phyloP scores from a whole-genome alignment of 2,797 vertebrate genomes.

The Anas flavirostris region DNA sequence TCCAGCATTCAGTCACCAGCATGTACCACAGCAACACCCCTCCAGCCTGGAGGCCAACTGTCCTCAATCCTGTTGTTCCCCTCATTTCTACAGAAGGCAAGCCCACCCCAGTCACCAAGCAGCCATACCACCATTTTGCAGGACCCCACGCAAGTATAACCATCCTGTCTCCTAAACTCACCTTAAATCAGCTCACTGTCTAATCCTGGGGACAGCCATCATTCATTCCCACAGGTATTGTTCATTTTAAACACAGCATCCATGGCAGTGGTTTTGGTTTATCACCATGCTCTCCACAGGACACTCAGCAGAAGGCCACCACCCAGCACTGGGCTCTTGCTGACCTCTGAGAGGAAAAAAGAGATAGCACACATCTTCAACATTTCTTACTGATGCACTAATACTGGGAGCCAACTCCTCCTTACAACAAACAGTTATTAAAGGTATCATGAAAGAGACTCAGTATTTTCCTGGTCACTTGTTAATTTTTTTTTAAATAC shows the following conservation, averaged over 20 bases:
- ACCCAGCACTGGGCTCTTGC: background rate
- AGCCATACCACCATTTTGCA: background rate
- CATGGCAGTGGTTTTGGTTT: rapidly evolving
- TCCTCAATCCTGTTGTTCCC: background rate
- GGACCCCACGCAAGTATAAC: background rate
- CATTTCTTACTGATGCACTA: background rate
- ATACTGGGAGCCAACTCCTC: background rate
- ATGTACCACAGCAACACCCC: background rate
- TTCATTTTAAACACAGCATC: rapidly evolving
- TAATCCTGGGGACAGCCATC: rapidly evolving
- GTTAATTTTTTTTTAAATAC: background rate
- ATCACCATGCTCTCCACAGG: background rate
- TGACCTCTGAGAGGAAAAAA: background rate
- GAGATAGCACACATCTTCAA: rapidly evolving
- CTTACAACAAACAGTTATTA: background rate
- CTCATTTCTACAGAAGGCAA: background rate
- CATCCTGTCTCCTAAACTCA: background rate
- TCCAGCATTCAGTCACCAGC: background rate
- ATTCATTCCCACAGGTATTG: rapidly evolving
- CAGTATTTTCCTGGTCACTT: background rate
- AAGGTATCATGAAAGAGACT: background rate
- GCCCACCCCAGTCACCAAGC: background rate
- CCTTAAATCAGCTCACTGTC: background rate
- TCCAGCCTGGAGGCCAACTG: background rate
- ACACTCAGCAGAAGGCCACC: background rate